Conservation (phyloP, 2,888 invertebrate species). For the Pachliopta kotzebuea region DNA sequence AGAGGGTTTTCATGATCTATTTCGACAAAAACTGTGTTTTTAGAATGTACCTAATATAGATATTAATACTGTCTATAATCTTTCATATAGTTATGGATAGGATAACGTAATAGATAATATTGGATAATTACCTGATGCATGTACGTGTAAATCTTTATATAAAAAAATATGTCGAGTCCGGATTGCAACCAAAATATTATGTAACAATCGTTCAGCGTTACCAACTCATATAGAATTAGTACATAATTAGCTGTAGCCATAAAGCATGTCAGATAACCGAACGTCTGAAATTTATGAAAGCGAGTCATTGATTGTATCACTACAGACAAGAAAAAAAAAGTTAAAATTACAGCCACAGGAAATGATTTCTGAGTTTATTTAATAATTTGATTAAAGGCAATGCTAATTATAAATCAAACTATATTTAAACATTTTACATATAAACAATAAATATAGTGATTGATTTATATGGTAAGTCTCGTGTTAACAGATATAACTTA, state of each 20-base stretch:
- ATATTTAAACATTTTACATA: not conserved
- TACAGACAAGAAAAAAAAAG: too few relatives aligned
- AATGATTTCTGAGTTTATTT: too few relatives aligned
- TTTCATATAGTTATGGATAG: too few relatives aligned
- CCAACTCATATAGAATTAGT: constrained; percentile 53
- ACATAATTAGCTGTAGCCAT: constrained; percentile 57
- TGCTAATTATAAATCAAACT: not conserved
- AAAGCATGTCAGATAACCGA: constrained; percentile 57
- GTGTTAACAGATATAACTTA: constrained; percentile 34
- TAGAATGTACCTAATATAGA: too few relatives aligned
- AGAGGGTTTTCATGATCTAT: too few relatives aligned
- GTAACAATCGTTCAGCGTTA: constrained; percentile 61
- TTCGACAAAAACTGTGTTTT: too few relatives aligned
- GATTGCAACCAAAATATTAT: constrained; percentile 59
- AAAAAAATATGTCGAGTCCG: constrained; percentile 61
- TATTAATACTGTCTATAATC: too few relatives aligned
- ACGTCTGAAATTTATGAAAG: constrained; percentile 41
- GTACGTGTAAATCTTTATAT: constrained; percentile 49
- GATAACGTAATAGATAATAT: too few relatives aligned
- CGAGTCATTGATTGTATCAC: too few relatives aligned
- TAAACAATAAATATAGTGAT: not conserved
- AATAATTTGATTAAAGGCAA: too few relatives aligned
- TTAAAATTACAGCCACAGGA: too few relatives aligned
- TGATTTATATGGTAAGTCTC: too few relatives aligned
- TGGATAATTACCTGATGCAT: constrained; percentile 58